Base-by-base conservation (phyloP, 2,797 vertebrate species). In the Myripristis jacobus region DNA sequence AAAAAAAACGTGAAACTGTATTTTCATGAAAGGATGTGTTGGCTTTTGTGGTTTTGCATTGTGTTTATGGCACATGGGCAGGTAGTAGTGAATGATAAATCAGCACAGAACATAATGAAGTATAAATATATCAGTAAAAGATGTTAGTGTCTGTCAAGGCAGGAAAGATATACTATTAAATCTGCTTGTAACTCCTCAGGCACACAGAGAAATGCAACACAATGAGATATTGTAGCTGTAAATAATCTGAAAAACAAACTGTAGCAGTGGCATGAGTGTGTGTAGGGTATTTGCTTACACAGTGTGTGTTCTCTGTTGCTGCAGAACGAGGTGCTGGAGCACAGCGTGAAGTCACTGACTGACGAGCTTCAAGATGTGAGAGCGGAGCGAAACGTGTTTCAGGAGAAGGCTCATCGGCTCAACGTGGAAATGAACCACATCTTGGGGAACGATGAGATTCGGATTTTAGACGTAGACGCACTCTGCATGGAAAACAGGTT, bases 401-500 rank as follows among this genome's bases (percentile, higher is more conserved):
- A 98, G 87, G 96, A 97, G 89, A 99, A 98, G 66, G 94, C 96
- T 50, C 95, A 96, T 75, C 95, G 97, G 41, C 94, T 99, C 74
- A 99, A 99, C 71, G 92, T 95, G 70, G 98, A 99, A 80, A 95
- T 99, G 61, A 98, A 97, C 91, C 96, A 96, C 63, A 93, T 99
- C 44, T 86, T 99, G 31, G 96, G 98, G 1, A 96, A 96, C 2
- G 94, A 96, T 1, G 94, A 96, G 50, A 94, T 94, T 24, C 96
- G 95, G 1, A 94, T 99, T 57, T 94, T 99, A 0, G 98, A 99
- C 1, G 85, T 99, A n/a, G 98, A 99, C 0, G 97, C 96, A 0
- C 93, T 99, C 1, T 99, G 98, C 82, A 98, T 99, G 96, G 98
- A 99, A 89, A 99, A 99, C 92, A 96, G 96, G 98, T 95, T 41